These are phyloP conservation scores for Phocides pigmalion DNA, from an alignment of 1,140 invertebrate species.

Conservation along the genomic window DNA sequence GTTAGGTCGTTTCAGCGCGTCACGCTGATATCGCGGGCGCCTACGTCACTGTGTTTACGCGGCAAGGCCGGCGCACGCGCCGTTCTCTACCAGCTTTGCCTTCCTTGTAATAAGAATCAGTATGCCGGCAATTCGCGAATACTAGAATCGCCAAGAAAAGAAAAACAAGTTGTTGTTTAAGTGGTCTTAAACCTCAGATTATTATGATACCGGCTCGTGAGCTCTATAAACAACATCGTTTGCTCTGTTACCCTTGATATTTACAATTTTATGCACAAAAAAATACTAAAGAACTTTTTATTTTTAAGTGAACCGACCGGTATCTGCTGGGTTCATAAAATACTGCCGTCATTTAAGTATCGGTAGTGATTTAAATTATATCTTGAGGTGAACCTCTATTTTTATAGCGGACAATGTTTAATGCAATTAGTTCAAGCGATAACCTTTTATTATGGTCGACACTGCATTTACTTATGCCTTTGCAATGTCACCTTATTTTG, in stretches of 20 bases:
- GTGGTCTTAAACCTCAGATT: conserved; percentile 25
- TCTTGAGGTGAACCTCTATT: conserved; percentile 24
- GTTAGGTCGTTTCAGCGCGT: conserved; percentile 45
- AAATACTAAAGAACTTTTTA: neutral
- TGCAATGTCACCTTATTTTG: conserved; percentile 3
- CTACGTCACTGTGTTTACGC: conserved; percentile 60
- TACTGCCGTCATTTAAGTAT: conserved; percentile 15
- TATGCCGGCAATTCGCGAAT: conserved; percentile 18
- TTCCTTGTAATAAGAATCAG: conserved; percentile 47
- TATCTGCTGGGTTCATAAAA: conserved; percentile 10
- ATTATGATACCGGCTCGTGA: conserved; percentile 15
- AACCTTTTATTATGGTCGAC: conserved; percentile 37
- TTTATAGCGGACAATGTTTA: conserved; percentile 42
- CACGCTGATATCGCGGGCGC: conserved; percentile 56
- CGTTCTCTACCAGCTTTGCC: conserved; percentile 44
- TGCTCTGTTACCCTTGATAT: conserved; percentile 28
- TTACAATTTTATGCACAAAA: conserved; percentile 17
- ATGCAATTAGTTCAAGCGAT: conserved; percentile 42
- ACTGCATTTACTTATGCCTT: neutral
- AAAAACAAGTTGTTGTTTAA: conserved; percentile 36
- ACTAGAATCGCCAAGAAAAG: conserved; percentile 14
- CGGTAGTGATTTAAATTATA: conserved; percentile 31
- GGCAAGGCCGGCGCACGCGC: conserved; percentile 64
- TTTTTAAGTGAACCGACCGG: conserved; percentile 8
- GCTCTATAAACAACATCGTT: conserved; percentile 25